Conservation (phyloP, 2,888 invertebrate genomes). For the Caradrina kadenii region DNA sequence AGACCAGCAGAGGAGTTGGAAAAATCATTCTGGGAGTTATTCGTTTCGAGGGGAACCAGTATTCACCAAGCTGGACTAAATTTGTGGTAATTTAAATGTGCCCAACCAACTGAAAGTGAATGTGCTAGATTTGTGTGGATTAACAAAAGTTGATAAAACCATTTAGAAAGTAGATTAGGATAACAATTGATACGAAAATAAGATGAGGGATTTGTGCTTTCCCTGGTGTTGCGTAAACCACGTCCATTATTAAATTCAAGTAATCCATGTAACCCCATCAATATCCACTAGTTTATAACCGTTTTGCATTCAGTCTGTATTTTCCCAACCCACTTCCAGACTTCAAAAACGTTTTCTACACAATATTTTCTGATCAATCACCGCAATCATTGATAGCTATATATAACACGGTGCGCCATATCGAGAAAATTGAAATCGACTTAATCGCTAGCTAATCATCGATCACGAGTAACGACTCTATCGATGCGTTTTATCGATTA, state of each 20-base stretch:
- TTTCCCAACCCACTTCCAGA: slow-evolving; percentile 58
- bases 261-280: slow-evolving; percentile 38
- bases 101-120: no score
- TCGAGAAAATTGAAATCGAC: slow-evolving; percentile 63
- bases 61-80: no score
- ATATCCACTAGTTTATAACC: slow-evolving; percentile 40
- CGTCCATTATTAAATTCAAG: slow-evolving; percentile 32
- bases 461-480: slow-evolving; percentile 60
- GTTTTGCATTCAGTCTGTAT: slow-evolving; percentile 38
- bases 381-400: slow-evolving; percentile 57
- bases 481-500: slow-evolving; percentile 59
- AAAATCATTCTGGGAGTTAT: no score
- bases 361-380: slow-evolving; percentile 58
- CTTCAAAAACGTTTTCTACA: slow-evolving; percentile 51
- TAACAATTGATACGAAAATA: slow-evolving; percentile 34
- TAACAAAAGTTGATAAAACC: neutral
- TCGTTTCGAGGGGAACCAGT: no score
- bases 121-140: neutral
- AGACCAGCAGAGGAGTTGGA: no score
- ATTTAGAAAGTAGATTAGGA: slow-evolving; percentile 23
- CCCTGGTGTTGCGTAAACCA: slow-evolving; percentile 37
- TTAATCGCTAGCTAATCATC: slow-evolving; percentile 60
- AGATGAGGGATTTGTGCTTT: slow-evolving; percentile 26
- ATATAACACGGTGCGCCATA: slow-evolving; percentile 57
- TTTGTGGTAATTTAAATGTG: no score